A percentile compares a stretch with the other conserved stretches of the same genome.
Evolutionary conservation across 2,797 vertebrate genomes (phyloP).

Genomic region (Pseudochirops cupreus): DNA sequence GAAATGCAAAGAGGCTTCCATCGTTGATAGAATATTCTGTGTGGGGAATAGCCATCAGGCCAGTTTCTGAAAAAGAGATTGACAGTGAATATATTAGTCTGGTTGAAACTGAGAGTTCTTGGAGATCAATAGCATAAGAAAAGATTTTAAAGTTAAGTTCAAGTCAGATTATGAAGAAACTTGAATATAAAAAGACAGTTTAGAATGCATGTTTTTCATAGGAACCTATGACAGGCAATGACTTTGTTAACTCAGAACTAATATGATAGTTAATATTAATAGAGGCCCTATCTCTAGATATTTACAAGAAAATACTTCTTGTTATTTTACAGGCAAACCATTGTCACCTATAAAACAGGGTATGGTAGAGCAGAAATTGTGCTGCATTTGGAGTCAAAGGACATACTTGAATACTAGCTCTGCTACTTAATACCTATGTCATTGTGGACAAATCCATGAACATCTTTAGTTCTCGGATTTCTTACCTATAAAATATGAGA

Average conservation of each 20-base stretch:
- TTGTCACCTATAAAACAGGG: background rate
- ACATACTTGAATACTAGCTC: background rate
- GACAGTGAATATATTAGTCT: background rate
- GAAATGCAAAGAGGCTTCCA: background rate
- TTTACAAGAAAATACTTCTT: background rate
- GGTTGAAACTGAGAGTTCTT: background rate
- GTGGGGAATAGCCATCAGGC: background rate
- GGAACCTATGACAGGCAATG: background rate
- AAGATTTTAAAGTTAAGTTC: background rate
- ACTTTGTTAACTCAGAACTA: background rate
- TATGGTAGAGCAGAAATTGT: background rate
- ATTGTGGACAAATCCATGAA: background rate
- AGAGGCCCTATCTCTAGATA: background rate
- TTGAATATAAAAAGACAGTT: background rate
- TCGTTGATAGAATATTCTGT: background rate
- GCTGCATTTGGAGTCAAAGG: background rate
- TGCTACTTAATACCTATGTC: background rate
- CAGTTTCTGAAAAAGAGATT: background rate
- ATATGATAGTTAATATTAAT: background rate
- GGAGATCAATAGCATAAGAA: background rate
- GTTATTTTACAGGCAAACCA: background rate
- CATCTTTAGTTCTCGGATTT: background rate
- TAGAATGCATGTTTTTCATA: background rate
- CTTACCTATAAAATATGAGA: background rate
- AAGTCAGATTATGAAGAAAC: background rate